These are phyloP conservation scores for Elanus axillaris DNA, from an alignment of 2,113 vertebrate genomes.

Conservation along the genomic window DNA sequence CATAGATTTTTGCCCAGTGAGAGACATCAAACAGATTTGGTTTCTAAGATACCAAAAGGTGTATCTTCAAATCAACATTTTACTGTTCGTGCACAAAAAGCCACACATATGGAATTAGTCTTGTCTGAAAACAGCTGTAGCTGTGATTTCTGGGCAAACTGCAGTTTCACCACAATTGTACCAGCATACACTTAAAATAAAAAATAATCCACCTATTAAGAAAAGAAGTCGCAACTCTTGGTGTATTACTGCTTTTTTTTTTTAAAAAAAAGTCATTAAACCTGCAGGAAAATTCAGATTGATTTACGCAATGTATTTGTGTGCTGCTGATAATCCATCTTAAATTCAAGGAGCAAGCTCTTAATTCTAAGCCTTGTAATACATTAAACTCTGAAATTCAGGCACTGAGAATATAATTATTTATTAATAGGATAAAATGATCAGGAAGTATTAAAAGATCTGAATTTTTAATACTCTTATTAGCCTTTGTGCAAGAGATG, in stretches of 20 bases:
- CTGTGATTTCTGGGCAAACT: not conserved
- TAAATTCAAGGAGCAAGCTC: conserved; percentile 23
- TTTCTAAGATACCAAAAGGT: conserved; percentile 47
- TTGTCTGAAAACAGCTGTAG: not conserved
- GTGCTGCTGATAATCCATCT: conserved; percentile 16
- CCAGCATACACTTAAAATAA: not conserved
- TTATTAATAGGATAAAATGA: conserved; percentile 46
- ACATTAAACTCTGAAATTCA: conserved; percentile 30
- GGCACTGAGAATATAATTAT: conserved; percentile 26
- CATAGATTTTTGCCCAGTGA: not conserved
- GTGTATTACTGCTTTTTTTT: not conserved
- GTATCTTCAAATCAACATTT: conserved; percentile 8
- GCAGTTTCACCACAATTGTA: not conserved
- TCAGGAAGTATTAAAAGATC: conserved; percentile 55
- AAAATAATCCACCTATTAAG: not conserved
- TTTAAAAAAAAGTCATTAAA: not conserved
- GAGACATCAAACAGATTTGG: conserved; percentile 1
- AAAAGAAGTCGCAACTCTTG: not conserved
- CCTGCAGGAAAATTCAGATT: not conserved
- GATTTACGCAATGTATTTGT: not conserved
- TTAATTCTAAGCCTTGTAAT: conserved; percentile 45
- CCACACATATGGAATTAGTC: not conserved
- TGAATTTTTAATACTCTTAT: conserved; percentile 59
- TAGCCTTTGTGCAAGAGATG: conserved; percentile 38
- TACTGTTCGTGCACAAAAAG: not conserved